A percentile compares a stretch with the other conserved stretches of the same genome.
Evolutionary conservation across 2,797 vertebrate species (phyloP).

Genomic region (Vespertilio murinus): DNA sequence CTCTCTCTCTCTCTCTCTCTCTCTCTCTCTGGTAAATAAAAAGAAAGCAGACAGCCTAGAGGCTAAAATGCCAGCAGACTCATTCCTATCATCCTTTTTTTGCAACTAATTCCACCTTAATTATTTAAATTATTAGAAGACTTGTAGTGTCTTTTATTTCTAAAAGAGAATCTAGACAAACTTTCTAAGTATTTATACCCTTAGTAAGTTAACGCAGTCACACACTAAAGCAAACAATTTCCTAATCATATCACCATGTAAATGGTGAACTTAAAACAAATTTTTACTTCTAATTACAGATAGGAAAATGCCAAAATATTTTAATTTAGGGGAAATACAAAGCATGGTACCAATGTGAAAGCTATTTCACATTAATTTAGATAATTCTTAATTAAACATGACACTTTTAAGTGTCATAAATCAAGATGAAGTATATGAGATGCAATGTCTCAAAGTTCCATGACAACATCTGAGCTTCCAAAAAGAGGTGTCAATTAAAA

Average conservation of each 20-base stretch:
- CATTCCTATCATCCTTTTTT: background rate
- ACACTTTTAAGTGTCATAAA: slow-evolving; percentile 31
- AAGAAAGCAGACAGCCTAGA: background rate
- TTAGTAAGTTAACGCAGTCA: background rate
- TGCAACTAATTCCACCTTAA: background rate
- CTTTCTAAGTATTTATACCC: background rate
- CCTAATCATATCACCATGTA: background rate
- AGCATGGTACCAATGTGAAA: background rate
- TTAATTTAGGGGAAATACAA: slow-evolving; percentile 33
- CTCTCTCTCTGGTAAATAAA: background rate
- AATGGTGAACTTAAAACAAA: slow-evolving; percentile 13
- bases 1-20: background rate
- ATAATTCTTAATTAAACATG: slow-evolving; percentile 8
- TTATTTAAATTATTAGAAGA: background rate
- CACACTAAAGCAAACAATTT: background rate
- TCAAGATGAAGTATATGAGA: background rate
- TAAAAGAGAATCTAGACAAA: background rate
- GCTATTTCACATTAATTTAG: background rate
- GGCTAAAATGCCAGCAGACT: background rate
- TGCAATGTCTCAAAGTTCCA: background rate
- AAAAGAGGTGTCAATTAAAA: background rate
- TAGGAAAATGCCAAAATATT: background rate
- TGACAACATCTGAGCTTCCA: background rate
- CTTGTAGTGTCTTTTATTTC: background rate
- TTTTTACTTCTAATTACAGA: slow-evolving; percentile 9